phyloP scores from a whole-genome alignment of 92 coral and sea anemone genomes.

The Zoanthus gigantus region DNA sequence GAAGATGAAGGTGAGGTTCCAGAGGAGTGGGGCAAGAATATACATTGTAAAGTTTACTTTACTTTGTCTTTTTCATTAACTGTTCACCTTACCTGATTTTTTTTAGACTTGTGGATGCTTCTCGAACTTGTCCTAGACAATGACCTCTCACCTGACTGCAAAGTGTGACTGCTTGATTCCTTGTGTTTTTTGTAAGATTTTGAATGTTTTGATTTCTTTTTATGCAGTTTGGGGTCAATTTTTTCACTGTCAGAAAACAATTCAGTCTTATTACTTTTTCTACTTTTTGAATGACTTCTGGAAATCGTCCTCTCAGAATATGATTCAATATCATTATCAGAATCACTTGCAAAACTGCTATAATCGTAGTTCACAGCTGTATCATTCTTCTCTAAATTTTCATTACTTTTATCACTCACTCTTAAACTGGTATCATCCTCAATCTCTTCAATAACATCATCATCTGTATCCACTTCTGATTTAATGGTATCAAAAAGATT shows the following conservation, averaged over 20 bases:
- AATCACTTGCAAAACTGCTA: conserved; percentile 29
- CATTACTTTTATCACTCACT: conserved; percentile 8
- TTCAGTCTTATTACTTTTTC: not conserved
- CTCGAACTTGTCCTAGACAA: conserved; percentile 56
- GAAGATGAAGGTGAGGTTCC: too few relatives aligned
- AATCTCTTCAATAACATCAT: conserved; percentile 90
- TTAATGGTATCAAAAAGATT: conserved; percentile 58
- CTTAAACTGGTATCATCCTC: conserved; percentile 69
- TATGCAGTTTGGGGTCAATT: conserved; percentile 45
- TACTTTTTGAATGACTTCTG: not conserved
- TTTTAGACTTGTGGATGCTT: conserved; percentile 38
- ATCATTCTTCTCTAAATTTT: conserved; percentile 1
- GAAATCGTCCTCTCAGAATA: conserved; percentile 42
- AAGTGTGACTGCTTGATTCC: conserved; percentile 29
- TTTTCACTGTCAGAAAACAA: conserved; percentile 38
- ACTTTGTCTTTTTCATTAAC: too few relatives aligned
- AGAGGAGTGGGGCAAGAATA: too few relatives aligned
- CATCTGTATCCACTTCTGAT: conserved; percentile 82
- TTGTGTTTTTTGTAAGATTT: conserved; percentile 41
- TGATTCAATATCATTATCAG: conserved; percentile 38
- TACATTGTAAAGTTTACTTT: too few relatives aligned
- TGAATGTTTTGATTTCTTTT: conserved; percentile 53
- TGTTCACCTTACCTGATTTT: conserved; percentile 1
- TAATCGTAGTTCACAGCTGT: conserved; percentile 29
- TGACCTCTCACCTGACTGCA: conserved; percentile 49